Conservation (phyloP, 1,140 invertebrate species). For the Ostrea edulis region DNA sequence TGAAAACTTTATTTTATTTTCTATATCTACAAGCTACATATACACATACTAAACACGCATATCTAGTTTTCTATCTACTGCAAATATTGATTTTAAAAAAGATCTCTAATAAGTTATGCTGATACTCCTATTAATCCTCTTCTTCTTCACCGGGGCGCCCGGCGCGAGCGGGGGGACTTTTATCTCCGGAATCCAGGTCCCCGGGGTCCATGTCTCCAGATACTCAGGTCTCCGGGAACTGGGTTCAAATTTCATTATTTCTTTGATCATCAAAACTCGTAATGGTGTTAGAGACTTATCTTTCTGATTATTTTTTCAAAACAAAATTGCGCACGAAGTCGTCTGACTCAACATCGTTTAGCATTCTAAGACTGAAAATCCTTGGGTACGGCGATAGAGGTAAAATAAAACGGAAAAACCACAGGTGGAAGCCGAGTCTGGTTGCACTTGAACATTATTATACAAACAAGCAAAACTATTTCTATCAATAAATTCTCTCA, state of each 20-base stretch:
- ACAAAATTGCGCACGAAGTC: conserved; percentile 39
- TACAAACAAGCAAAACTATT: conserved; percentile 35
- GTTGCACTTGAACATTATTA: conserved; percentile 36
- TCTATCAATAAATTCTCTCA: conserved; percentile 37
- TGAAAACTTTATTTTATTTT: too few species aligned
- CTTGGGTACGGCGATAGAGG: conserved; percentile 17
- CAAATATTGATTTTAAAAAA: too few species aligned
- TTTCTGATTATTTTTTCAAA: neutral
- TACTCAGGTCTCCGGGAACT: neutral
- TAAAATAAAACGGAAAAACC: conserved; percentile 38
- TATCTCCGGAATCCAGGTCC: neutral
- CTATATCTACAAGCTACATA: too few species aligned
- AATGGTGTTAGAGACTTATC: neutral
- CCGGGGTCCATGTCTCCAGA: neutral
- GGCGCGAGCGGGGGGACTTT: neutral
- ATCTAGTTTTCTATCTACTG: too few species aligned
- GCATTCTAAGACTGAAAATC: neutral
- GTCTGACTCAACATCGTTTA: conserved; percentile 37
- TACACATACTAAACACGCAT: too few species aligned
- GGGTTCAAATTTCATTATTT: neutral
- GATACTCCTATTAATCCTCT: neutral
- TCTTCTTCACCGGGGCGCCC: neutral
- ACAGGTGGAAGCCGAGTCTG: conserved; percentile 3
- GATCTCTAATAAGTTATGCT: too few species aligned
- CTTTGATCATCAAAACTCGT: neutral